Percentiles rank a stretch among this genome's conserved stretches.
Conservation (phyloP, 2,888 invertebrate genomes). For the Chromoteleia sp. region DNA sequence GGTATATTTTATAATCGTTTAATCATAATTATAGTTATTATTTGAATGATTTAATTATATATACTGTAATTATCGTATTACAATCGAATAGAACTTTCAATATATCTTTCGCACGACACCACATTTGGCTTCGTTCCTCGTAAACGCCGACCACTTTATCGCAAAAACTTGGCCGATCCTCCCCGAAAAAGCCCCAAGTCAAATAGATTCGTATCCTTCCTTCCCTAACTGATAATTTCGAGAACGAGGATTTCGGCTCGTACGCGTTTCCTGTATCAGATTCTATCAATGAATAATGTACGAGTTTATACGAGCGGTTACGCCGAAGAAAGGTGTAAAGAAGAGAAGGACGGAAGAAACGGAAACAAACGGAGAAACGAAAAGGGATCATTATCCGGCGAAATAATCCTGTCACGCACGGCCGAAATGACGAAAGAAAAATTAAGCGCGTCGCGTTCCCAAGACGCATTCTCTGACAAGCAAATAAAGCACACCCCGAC, state of each 20-base stretch:
- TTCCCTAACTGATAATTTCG: constrained; percentile 51
- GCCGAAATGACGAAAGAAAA: constrained; percentile 61
- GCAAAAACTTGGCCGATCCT: constrained; percentile 15
- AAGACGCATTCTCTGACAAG: constrained; percentile 41
- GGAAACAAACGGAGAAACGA: constrained; percentile 12
- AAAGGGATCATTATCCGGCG: constrained; percentile 40
- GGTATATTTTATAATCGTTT: not conserved
- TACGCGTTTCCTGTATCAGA: constrained; percentile 47
- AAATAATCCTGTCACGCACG: constrained; percentile 67
- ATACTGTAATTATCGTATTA: not conserved
- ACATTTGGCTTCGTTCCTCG: not conserved
- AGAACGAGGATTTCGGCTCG: constrained; percentile 24
- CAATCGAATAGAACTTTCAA: constrained; percentile 6
- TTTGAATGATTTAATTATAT: not conserved
- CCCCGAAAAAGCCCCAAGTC: constrained; percentile 41
- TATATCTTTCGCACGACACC: constrained; percentile 11
- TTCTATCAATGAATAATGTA: constrained; percentile 65
- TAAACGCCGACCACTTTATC: constrained; percentile 18
- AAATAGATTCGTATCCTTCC: constrained; percentile 52
- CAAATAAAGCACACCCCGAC: constrained; percentile 55
- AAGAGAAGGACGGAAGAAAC: not conserved
- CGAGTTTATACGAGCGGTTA: constrained; percentile 42
- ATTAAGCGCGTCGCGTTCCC: constrained; percentile 49
- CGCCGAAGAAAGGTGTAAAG: not conserved
- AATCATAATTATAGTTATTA: no score